Percentiles rank a stretch among this genome's conserved stretches.
Conservation (phyloP, 2,113 vertebrate species). For the Labrus mixtus region DNA sequence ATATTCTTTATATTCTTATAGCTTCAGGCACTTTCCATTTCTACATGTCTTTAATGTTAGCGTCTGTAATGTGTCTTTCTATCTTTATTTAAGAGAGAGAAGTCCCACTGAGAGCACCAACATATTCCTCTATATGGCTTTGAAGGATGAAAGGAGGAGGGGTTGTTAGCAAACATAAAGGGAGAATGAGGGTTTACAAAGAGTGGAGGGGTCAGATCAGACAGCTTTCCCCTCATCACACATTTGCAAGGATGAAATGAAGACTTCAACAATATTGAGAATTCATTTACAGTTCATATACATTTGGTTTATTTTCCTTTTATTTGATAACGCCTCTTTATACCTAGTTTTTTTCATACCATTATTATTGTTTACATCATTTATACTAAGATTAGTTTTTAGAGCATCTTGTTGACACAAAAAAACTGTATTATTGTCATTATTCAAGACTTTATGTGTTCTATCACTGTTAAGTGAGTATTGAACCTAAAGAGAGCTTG, state of each 20-base stretch:
- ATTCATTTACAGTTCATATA: too few relatives aligned
- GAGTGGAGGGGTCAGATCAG: conserved; percentile 16
- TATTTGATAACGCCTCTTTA: too few relatives aligned
- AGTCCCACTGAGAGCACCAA: conserved; percentile 43
- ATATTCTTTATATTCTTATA: conserved; percentile 17
- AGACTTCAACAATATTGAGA: not conserved
- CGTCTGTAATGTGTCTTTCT: conserved; percentile 27
- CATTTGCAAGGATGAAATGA: not conserved
- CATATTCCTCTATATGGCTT: conserved; percentile 31
- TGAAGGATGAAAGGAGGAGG: conserved; percentile 40
- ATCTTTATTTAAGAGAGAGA: conserved; percentile 16
- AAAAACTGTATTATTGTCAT: too few relatives aligned
- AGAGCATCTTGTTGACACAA: too few relatives aligned
- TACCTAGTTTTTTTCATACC: too few relatives aligned
- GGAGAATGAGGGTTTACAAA: conserved; percentile 15
- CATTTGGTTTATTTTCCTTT: too few relatives aligned
- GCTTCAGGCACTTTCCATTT: conserved; percentile 9
- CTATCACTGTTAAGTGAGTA: too few relatives aligned
- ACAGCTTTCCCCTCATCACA: not conserved
- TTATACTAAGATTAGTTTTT: too few relatives aligned
- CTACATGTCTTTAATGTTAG: conserved; percentile 27
- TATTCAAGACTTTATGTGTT: too few relatives aligned
- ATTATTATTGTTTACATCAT: too few relatives aligned
- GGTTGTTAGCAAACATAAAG: conserved; percentile 18
- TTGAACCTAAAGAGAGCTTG: too few relatives aligned